Evolutionary conservation across 2,797 vertebrate genomes (phyloP).

Genomic region (Acanthornis magna): DNA sequence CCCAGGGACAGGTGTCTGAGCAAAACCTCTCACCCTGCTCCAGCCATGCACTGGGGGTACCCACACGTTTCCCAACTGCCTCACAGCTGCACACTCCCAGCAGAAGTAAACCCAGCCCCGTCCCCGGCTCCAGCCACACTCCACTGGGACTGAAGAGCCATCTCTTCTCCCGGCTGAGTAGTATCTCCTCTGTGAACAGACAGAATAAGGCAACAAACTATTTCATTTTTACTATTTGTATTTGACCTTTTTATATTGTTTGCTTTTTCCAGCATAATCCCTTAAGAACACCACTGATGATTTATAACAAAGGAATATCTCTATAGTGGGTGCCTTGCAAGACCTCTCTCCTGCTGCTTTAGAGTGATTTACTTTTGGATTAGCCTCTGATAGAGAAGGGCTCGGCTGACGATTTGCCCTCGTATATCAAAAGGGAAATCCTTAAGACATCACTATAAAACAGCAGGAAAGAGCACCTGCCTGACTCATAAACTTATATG

Average conservation of each 20-base stretch:
- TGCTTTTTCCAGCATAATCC: conserved; percentile 67
- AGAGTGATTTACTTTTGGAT: conserved; percentile 74
- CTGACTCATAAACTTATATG: conserved; percentile 68
- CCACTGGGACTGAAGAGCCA: background rate
- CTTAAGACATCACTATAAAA: conserved; percentile 75
- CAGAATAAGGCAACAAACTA: conserved; percentile 57
- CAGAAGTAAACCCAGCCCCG: background rate
- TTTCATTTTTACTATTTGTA: conserved; percentile 61
- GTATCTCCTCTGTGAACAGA: background rate
- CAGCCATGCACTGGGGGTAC: background rate
- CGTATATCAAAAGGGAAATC: conserved; percentile 77
- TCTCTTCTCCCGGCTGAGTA: background rate
- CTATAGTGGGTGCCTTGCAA: conserved; percentile 38
- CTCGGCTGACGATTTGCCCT: conserved; percentile 56
- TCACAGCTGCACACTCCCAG: background rate
- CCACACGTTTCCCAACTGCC: accelerated
- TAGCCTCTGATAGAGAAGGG: conserved; percentile 64
- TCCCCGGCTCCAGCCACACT: background rate
- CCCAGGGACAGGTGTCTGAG: background rate
- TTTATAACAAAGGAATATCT: conserved; percentile 68
- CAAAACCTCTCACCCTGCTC: background rate
- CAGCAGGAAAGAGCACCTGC: conserved; percentile 75
- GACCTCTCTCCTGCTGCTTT: conserved; percentile 67
- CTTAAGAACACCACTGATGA: conserved; percentile 53
- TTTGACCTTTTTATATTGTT: conserved; percentile 73